Base-by-base conservation (phyloP, 2,888 invertebrate genomes). In the Cheilosia grossa region DNA sequence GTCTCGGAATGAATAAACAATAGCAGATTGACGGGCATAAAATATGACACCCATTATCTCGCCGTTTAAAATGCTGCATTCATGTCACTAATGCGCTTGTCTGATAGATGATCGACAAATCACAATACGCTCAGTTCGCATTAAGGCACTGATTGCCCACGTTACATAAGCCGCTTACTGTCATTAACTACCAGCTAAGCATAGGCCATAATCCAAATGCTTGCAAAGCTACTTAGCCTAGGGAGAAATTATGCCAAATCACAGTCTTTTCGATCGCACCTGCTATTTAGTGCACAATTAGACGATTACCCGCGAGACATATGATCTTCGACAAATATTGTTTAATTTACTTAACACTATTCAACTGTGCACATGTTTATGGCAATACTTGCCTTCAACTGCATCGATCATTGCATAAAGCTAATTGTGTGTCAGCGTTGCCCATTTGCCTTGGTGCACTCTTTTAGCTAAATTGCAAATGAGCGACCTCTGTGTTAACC, bases 331-430 rank as follows among this genome's bases (percentile, higher is more conserved):
- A n/a, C 30, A 21, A 42, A 42, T 81, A 63, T 53, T 33, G 24
- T 44, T 67, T 19, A 59, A 75, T 53, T 67, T 75, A 51, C 33
- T 67, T 75, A 75, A 67, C 75, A 67, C 59, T 33, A 7, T 66
- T 58, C 47, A 51, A 49, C 15, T 15, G 42, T 30, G 56, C 61
- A 64, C 58, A 56, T n/a, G 10, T 33, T 4, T 40, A 47, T 59
- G 82, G 56, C 59, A 83, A 79, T 83, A 83, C 64, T 83, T 74
- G 54, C 54, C 63, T 69, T 64, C 74, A 83, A 83, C 69, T 73
- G 73, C 82, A 79, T 74, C 42, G 53, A 83, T 69, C 24, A 47
- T 83, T 83, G 79, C 79, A 79, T 79, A 79, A 67, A 44, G 10
- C 13, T 40, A 59, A 70, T 81, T 70, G 44, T n/a, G 13, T 44